Evolutionary conservation across 2,888 invertebrate species (phyloP), one percentile per base, ranked within the genome.

Genomic region (Drosophila formosana): DNA sequence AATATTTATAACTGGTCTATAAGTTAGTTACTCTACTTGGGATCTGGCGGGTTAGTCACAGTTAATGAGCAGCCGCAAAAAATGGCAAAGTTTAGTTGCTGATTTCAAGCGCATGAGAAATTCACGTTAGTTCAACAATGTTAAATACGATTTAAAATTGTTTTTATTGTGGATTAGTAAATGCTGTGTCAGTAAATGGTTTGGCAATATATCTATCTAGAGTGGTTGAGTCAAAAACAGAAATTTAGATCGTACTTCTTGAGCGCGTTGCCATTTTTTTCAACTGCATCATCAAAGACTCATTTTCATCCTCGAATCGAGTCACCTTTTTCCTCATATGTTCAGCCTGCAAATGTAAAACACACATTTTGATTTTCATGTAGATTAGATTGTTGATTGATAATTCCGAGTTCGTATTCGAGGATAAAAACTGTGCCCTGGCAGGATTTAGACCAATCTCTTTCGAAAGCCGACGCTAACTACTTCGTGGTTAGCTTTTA

Each of bases 261-360:
- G 96, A 95, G 93, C 96, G 95, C 93, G 95, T 95, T 94, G 97
- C 97, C 96, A 98, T 96, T 95, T 98, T 98, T 95, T 98, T 97
- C 94, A 98, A 95, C 95, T 98, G 98, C 94, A 97, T 95, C 93
- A 97, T 96, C 93, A 98, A 94, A 87, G 97, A 97, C 93, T 99
- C 98, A 94, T 98, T 98, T 94, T 99, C 98, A 93, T 98, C 98
- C 93, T 99, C 98, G 92, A 98, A 95, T 90, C 98, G 96, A 91
- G 96, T 95, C 91, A 97, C 95, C 94, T 97, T 97, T 94, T 96
- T 97, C 93, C 97, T 95, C 93, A 96, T 95, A 93, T 95, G 96
- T 94, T 96, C 95, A 92, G 95, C 96, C 96, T 96, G 95, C 18
- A 92, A 94, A 75, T 82, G 78, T 82, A 80, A 65, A 69, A 80